phyloP scores from a whole-genome alignment of 2,888 invertebrate genomes.

The Melinaea menophilus region DNA sequence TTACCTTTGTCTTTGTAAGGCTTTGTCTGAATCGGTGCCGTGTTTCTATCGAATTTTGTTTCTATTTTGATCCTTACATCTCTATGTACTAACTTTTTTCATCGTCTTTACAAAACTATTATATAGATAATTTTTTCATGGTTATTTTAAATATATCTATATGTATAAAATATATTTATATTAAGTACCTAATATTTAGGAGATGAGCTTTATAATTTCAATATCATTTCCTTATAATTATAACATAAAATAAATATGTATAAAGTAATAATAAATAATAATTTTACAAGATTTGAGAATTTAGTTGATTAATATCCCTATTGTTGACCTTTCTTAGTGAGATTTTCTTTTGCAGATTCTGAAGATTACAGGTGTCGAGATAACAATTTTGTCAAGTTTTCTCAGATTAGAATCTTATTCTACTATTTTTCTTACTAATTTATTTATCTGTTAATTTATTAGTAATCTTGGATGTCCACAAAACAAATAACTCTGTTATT shows the following conservation, averaged over 20 bases:
- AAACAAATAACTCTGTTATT: too few relatives aligned
- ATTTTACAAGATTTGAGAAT: neutral
- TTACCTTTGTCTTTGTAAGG: too few relatives aligned
- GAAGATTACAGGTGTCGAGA: neutral
- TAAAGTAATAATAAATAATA: neutral
- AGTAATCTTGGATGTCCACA: too few relatives aligned
- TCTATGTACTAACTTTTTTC: too few relatives aligned
- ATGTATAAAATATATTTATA: too few relatives aligned
- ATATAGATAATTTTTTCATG: too few relatives aligned
- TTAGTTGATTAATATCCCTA: neutral
- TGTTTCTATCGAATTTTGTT: neutral
- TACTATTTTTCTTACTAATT: neutral
- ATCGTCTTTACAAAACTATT: too few relatives aligned
- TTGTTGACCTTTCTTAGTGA: neutral
- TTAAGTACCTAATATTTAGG: too few relatives aligned
- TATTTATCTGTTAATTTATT: too few relatives aligned
- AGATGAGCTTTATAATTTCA: too few relatives aligned
- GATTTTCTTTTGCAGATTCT: neutral
- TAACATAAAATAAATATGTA: neutral
- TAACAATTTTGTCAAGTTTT: slow-evolving; percentile 1
- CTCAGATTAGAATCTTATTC: neutral
- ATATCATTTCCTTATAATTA: too few relatives aligned
- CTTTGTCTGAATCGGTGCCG: neutral
- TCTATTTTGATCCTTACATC: neutral
- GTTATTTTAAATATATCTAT: too few relatives aligned